These are phyloP conservation scores for Drosophila virilis DNA, from an alignment of 1,140 invertebrate species.

Conservation along the genomic window DNA sequence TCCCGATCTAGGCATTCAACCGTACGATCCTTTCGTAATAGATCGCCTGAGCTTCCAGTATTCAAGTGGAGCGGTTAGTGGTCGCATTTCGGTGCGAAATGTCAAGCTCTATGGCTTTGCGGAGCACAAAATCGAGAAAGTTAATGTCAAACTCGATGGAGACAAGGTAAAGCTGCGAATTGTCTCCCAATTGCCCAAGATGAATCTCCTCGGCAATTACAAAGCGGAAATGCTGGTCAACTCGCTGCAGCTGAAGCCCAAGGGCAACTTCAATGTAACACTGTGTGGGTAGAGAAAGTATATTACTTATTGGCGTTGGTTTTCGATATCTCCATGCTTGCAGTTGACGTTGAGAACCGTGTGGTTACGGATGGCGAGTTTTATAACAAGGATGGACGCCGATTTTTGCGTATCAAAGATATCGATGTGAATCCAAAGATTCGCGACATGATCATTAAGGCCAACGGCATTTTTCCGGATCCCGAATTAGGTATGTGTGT, in stretches of 20 bases:
- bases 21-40: constrained; percentile 73
- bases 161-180: constrained; percentile 55
- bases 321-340: constrained; percentile 12
- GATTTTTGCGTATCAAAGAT: constrained; percentile 56
- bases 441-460: constrained; percentile 68
- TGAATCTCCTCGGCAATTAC: constrained; percentile 71
- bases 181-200: constrained; percentile 49
- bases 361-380: constrained; percentile 57
- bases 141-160: constrained; percentile 43
- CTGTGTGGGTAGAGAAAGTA: constrained; percentile 54
- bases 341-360: constrained; percentile 66
- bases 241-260: constrained; percentile 70
- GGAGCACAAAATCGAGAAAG: constrained; percentile 45
- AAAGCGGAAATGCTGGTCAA: constrained; percentile 78
- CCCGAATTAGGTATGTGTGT: constrained; percentile 67
- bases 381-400: constrained; percentile 59
- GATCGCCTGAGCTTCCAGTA: constrained; percentile 71
- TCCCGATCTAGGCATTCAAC: constrained; percentile 57
- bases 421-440: constrained; percentile 68
- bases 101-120: constrained; percentile 63
- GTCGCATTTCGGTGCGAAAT: constrained; percentile 65
- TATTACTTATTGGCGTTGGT: neutral
- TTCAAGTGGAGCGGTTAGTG: constrained; percentile 52
- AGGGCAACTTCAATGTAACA: constrained; percentile 78
- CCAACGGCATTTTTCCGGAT: constrained; percentile 78